Conservation (phyloP, 37 sponge, comb jelly and placozoan genomes). For the Cliona cf. orientalis region DNA sequence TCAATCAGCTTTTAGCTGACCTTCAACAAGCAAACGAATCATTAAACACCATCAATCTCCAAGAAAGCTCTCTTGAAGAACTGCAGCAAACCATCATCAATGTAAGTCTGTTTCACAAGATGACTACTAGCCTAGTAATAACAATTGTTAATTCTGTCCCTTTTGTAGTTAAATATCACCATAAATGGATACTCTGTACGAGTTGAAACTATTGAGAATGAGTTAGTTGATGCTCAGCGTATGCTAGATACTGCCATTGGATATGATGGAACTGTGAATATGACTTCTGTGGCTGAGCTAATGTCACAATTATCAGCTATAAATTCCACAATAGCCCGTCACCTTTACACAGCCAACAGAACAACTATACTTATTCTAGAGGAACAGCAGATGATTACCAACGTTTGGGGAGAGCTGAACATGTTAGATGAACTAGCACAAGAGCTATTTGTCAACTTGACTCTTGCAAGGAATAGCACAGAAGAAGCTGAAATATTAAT, state of each 20-base stretch:
- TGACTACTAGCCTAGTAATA: neutral
- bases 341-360: neutral
- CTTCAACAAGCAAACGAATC: conserved; percentile 3
- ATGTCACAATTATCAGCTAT: neutral
- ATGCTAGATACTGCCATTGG: neutral
- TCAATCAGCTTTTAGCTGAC: neutral
- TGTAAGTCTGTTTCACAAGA: conserved; percentile 4
- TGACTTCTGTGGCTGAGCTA: neutral
- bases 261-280: conserved; percentile 42
- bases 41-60: conserved; percentile 8
- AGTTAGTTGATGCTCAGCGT: neutral
- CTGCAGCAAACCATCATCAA: conserved; percentile 2
- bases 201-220: neutral
- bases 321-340: neutral
- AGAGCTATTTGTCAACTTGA: neutral
- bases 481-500: neutral
- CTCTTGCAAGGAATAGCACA: neutral
- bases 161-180: conserved; percentile 10
- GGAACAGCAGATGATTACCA: neutral
- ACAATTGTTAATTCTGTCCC: neutral
- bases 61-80: neutral
- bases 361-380: neutral
- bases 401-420: neutral
- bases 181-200: neutral
- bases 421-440: neutral